These are phyloP conservation scores for Phaonia tiefii DNA, from an alignment of 2,888 invertebrate species.

Conservation along the genomic window DNA sequence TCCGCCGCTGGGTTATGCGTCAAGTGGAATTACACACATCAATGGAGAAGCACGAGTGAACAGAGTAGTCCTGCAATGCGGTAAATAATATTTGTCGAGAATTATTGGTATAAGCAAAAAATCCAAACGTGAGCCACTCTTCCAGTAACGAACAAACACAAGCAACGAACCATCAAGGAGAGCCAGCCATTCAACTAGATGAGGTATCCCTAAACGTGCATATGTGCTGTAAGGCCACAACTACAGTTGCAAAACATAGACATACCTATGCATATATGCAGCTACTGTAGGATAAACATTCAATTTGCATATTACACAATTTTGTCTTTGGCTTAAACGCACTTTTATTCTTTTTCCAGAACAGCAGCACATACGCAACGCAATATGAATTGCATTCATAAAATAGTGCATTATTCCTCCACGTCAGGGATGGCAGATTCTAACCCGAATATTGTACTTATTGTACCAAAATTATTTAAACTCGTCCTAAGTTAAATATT, in stretches of 20 bases:
- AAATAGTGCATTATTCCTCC: no score
- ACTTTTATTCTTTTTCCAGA: no score
- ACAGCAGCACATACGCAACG: no score
- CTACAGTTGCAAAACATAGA: neutral
- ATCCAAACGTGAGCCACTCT: slow-evolving; percentile 50
- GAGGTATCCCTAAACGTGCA: no score
- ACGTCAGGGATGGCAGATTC: no score
- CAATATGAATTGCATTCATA: no score
- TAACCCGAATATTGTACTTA: no score
- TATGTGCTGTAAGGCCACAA: neutral
- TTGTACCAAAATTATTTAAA: no score
- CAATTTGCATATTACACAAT: no score
- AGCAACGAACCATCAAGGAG: neutral
- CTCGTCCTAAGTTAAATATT: no score
- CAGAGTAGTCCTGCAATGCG: slow-evolving; percentile 36
- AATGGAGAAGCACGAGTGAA: neutral
- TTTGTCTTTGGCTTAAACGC: no score
- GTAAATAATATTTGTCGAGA: slow-evolving; percentile 48
- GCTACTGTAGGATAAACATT: neutral
- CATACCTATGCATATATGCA: neutral
- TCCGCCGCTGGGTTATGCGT: no score
- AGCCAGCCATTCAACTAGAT: neutral
- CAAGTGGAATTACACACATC: slow-evolving; percentile 24
- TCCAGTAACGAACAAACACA: slow-evolving; percentile 10
- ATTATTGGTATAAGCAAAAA: slow-evolving; percentile 29